Evolutionary conservation across 1,140 invertebrate species (phyloP).

Genomic region (Rhyacophila brunnea): DNA sequence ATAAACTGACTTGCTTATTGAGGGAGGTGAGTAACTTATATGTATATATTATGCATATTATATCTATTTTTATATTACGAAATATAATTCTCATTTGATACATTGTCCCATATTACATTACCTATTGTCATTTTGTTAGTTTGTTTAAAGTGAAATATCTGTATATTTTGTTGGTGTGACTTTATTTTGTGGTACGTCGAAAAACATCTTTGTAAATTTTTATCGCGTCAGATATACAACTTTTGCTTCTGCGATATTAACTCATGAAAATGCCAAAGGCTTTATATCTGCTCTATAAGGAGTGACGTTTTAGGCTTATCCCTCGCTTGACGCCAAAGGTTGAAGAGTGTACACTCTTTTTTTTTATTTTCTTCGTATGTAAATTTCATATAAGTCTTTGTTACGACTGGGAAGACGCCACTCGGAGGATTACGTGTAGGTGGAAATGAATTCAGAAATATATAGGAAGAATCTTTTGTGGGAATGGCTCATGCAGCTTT

Average conservation of each 20-base stretch:
- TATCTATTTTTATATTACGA: too few relatives aligned
- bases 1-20: too few relatives aligned
- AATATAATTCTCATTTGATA: too few relatives aligned
- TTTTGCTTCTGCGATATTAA: not conserved
- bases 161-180: too few relatives aligned
- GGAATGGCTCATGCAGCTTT: too few relatives aligned
- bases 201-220: too few relatives aligned
- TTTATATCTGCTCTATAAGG: not conserved
- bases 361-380: constrained; percentile 1
- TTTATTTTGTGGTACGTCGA: too few relatives aligned
- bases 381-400: constrained; percentile 4
- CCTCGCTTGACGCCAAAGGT: not conserved
- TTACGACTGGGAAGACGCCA: not conserved
- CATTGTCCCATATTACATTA: too few relatives aligned
- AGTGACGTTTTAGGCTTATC: constrained; percentile 2
- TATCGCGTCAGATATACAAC: not conserved
- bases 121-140: too few relatives aligned
- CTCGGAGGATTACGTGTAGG: not conserved
- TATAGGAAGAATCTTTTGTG: not conserved
- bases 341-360: not conserved
- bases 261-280: constrained; percentile 1
- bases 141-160: too few relatives aligned
- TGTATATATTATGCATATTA: too few relatives aligned
- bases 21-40: too few relatives aligned
- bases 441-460: constrained; percentile 1